Conservation (phyloP, 2,888 invertebrate species). For the Choreutis nemorana region DNA sequence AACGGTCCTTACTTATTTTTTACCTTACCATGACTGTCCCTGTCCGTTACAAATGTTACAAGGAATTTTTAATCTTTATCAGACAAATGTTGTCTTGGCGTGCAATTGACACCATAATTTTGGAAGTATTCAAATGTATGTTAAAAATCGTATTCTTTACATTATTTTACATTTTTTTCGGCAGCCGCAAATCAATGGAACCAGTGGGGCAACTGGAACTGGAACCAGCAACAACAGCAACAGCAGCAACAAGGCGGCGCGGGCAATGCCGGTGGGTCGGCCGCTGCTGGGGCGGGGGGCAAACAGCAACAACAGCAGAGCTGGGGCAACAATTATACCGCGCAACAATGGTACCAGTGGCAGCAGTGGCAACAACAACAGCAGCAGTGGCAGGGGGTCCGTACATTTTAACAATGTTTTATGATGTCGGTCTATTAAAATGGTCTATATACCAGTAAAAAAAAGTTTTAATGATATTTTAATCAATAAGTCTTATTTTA, state of each 20-base stretch:
- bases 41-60: too few relatives aligned
- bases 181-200: constrained; percentile 39
- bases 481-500: too few relatives aligned
- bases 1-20: too few relatives aligned
- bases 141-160: background rate
- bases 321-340: constrained; percentile 40
- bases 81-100: too few relatives aligned
- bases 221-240: constrained; percentile 8
- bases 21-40: too few relatives aligned
- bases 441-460: too few relatives aligned
- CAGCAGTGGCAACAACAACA: constrained; percentile 59
- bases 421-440: background rate
- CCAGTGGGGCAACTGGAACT: constrained; percentile 43
- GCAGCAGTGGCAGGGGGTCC: constrained; percentile 43
- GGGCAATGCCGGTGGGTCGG: constrained; percentile 10
- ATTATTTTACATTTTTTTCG: background rate
- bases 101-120: background rate
- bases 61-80: too few relatives aligned
- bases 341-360: constrained; percentile 61
- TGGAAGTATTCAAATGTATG: background rate
- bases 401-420: constrained; percentile 3
- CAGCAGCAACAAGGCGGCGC: constrained; percentile 14
- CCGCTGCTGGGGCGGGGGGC: constrained; percentile 9
- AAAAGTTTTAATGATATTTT: too few relatives aligned
- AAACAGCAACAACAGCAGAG: constrained; percentile 19